Evolutionary conservation across 2,797 vertebrate species (phyloP).

Genomic region (Onychomys leucogaster): DNA sequence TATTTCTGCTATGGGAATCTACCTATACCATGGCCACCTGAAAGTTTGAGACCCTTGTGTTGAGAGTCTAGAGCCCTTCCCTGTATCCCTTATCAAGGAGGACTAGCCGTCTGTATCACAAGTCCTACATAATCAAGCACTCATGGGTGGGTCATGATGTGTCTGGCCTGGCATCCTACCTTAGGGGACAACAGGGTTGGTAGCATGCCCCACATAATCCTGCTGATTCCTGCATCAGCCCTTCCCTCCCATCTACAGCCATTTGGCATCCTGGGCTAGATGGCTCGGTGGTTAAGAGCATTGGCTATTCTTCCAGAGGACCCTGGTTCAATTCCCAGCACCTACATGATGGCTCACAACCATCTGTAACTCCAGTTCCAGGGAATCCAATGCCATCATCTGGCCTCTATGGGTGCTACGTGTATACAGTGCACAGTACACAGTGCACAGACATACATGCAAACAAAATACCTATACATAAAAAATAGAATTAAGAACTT

Average conservation of each 20-base stretch:
- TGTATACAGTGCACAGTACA: no score
- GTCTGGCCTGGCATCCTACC: background rate
- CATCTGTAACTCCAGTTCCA: no score
- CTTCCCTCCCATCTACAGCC: background rate
- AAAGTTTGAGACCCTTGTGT: background rate
- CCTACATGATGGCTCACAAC: no score
- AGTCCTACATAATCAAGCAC: background rate
- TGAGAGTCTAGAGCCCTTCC: background rate
- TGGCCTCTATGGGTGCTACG: no score
- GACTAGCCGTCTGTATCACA: background rate
- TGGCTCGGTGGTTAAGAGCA: no score
- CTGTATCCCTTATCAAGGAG: fast-evolving
- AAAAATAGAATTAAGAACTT: no score
- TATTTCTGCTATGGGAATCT: background rate
- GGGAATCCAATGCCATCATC: no score
- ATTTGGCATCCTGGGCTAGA: background rate
- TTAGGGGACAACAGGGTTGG: no score
- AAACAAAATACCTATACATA: no score
- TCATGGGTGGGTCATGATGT: background rate
- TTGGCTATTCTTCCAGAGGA: no score
- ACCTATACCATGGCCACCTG: background rate
- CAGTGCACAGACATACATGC: no score
- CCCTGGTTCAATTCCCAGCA: no score
- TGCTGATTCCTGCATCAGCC: background rate
- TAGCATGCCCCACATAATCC: background rate